These are phyloP conservation scores for Forpus xanthops DNA, from an alignment of 2,797 vertebrate species.

Conservation along the genomic window DNA sequence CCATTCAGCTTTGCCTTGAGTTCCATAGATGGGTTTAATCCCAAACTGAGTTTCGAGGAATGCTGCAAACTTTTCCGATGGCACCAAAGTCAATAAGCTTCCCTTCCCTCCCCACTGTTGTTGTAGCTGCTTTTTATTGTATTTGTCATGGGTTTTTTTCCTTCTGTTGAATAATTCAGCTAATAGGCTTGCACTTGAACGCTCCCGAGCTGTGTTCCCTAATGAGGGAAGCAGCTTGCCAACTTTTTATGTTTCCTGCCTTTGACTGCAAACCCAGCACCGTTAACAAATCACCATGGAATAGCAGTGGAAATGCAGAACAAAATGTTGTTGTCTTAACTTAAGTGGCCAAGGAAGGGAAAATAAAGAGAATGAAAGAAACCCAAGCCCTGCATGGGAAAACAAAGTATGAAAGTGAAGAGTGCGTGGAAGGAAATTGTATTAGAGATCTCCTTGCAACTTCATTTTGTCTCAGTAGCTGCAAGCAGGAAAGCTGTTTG, in stretches of 20 bases:
- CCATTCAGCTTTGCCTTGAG: not conserved
- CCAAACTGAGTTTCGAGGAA: not conserved
- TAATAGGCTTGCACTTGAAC: not conserved
- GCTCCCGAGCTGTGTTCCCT: not conserved
- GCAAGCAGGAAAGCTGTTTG: not conserved
- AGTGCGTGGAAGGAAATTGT: not conserved
- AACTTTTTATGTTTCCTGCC: slow-evolving; percentile 31
- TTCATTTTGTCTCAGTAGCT: not conserved
- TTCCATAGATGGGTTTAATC: not conserved
- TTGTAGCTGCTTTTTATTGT: not conserved
- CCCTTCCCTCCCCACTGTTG: not conserved
- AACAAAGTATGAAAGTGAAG: not conserved
- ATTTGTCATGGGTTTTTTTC: not conserved
- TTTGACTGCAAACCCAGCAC: slow-evolving; percentile 35
- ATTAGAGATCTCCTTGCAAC: not conserved
- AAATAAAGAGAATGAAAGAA: slow-evolving; percentile 15
- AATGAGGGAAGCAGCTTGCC: slow-evolving; percentile 55
- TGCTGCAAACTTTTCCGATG: not conserved
- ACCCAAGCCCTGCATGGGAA: not conserved
- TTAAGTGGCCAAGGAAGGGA: not conserved
- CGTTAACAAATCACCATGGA: slow-evolving; percentile 40
- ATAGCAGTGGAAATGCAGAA: not conserved
- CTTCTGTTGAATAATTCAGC: slow-evolving; percentile 57
- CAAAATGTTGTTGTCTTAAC: slow-evolving; percentile 23
- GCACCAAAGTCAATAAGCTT: not conserved